Evolutionary conservation across 2,113 vertebrate genomes (phyloP).

Genomic region (Malurus cyaneus): DNA sequence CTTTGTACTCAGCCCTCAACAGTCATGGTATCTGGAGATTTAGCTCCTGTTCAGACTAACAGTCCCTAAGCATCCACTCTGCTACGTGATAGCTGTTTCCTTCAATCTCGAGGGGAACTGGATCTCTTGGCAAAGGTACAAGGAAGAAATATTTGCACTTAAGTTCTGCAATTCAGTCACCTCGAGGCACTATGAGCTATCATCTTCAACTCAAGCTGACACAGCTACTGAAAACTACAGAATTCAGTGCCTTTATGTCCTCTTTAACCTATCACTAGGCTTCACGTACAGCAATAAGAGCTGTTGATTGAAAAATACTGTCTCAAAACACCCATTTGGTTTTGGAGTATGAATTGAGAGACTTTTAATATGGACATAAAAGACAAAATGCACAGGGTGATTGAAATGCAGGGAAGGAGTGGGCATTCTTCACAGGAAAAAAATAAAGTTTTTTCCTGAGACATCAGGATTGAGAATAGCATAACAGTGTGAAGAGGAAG

Average conservation of each 20-base stretch:
- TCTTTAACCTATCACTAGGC: background rate
- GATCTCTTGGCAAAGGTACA: background rate
- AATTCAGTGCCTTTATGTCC: background rate
- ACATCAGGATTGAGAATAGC: background rate
- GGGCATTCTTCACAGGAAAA: background rate
- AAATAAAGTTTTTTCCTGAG: background rate
- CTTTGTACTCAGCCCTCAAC: background rate
- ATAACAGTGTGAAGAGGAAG: background rate
- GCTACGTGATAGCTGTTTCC: background rate
- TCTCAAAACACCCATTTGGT: background rate
- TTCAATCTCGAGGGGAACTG: accelerated
- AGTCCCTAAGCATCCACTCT: background rate
- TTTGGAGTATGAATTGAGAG: background rate
- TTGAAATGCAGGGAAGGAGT: background rate
- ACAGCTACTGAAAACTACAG: background rate
- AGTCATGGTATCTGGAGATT: background rate
- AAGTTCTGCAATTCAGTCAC: background rate
- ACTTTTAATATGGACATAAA: background rate
- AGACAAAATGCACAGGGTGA: background rate
- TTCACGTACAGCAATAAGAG: background rate
- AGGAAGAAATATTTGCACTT: background rate
- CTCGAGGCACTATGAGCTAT: background rate
- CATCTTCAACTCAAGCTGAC: background rate
- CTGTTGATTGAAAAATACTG: background rate
- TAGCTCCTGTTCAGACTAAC: background rate